Base-by-base conservation (phyloP, 2,797 vertebrate species). In the Smutsia gigantea region DNA sequence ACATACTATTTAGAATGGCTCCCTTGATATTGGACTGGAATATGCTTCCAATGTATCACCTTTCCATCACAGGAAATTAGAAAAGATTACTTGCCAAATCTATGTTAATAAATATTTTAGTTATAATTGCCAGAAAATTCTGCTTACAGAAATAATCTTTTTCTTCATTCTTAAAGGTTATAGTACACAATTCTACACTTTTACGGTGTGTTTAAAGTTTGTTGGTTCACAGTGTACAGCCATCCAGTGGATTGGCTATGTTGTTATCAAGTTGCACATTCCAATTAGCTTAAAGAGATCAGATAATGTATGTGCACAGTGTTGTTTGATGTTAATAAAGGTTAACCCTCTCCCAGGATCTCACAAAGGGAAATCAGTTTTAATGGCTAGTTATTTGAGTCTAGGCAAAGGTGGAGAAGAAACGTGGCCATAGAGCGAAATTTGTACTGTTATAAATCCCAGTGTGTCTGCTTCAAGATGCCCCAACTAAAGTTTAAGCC, bases 251-350 rank as follows among this genome's bases (percentile, higher is more conserved):
- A 66, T 85, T 93, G 85, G 46, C 59, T 78, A 15, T 72, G 19
- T 95, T 79, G 37, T 84, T 94, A 91, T 25, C 92, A 88, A 96
- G 39, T 89, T 96, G 59, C 34, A 81, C 85, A 63, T 87, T 97
- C 75, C 46, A 95, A 1, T 94, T 95, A 93, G 37, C 71, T 96
- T 93, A 94, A 94, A 79, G 61, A 93, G 75, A 93, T 91, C 86
- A 95, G 64, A 91, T 96, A 93, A 96, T 92, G 92, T 93, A 95
- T 93, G 55, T 27, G 92, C 17, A 92, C 25, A 64, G 42, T 90
- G 25, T 93, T 92, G 55, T 69, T 90, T 69, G 63, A 69, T 2
- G 4, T 90, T 93, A 77, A 82, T 77, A 84, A 94, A 97, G 81
- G 3, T 90, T 87, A 69, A 94, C 8, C 34, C 34, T 90, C 92